Evolutionary conservation across 2,888 invertebrate species (phyloP).

Genomic region (Drosophila stalkeri): DNA sequence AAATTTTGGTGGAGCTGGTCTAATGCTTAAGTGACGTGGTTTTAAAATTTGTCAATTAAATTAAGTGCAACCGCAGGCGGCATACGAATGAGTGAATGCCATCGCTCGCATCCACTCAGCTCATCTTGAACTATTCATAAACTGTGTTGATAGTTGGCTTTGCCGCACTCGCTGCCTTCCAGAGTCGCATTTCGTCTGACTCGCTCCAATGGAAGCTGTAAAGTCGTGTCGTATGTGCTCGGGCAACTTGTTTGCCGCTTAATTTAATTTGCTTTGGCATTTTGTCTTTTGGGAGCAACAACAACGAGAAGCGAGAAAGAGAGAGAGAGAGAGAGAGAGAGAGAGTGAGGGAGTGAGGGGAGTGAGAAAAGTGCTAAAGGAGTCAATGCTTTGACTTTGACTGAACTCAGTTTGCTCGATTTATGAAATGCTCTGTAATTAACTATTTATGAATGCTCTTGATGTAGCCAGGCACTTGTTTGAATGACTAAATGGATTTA

Average conservation of each 20-base stretch:
- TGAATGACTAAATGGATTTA: conserved; percentile 24
- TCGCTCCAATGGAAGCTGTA: conserved; percentile 24
- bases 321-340: neutral
- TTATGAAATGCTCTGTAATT: conserved; percentile 77
- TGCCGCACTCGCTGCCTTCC: neutral
- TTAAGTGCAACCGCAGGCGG: conserved; percentile 85
- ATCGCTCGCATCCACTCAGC: conserved; percentile 12
- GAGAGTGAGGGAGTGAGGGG: too few relatives aligned
- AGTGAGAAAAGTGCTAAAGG: conserved; percentile 15
- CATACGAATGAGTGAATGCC: conserved; percentile 70
- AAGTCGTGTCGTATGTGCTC: conserved; percentile 69
- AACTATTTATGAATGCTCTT: conserved; percentile 70
- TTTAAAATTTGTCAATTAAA: conserved; percentile 85
- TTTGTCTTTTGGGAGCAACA: conserved; percentile 55
- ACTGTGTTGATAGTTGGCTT: conserved; percentile 71
- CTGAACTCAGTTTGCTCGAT: conserved; percentile 61
- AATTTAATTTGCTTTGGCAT: conserved; percentile 78
- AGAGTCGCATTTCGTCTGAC: neutral
- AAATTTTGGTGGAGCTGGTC: conserved; percentile 13
- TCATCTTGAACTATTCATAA: conserved; percentile 77
- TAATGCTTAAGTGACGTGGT: conserved; percentile 74
- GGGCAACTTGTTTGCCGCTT: conserved; percentile 80
- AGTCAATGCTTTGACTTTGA: conserved; percentile 37
- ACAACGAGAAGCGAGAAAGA: neutral
- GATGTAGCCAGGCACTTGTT: conserved; percentile 32